These are phyloP conservation scores for Bucco capensis DNA, from an alignment of 2,113 vertebrate genomes.

Conservation along the genomic window DNA sequence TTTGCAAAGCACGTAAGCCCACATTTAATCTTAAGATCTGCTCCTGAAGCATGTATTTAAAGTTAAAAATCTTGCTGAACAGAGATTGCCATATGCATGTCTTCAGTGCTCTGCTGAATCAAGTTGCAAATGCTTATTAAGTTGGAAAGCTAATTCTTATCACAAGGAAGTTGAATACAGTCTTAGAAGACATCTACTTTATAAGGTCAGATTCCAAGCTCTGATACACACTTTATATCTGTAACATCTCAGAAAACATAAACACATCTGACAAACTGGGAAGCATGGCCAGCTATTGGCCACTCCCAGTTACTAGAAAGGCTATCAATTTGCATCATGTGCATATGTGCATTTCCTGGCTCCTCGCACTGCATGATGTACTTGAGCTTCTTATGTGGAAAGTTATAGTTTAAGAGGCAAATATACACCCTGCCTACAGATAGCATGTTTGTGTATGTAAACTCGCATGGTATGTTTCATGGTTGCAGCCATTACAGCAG, in stretches of 20 bases:
- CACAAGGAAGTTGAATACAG: background rate
- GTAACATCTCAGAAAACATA: background rate
- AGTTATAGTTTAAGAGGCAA: constrained; percentile 13
- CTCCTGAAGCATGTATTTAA: background rate
- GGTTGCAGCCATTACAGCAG: background rate
- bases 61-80: background rate
- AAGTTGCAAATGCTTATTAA: background rate
- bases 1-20: background rate
- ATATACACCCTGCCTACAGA: background rate
- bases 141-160: constrained; percentile 1
- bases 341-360: background rate
- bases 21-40: background rate
- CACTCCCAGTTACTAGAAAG: background rate
- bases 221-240: background rate
- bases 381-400: constrained; percentile 31
- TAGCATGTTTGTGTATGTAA: background rate
- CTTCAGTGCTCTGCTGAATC: background rate
- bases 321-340: background rate
- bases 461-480: background rate
- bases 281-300: background rate
- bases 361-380: constrained; percentile 26
- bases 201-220: constrained; percentile 19
- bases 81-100: background rate
- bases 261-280: background rate
- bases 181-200: background rate